Conservation (phyloP, 2,888 invertebrate species). For the Drosophila quasianomalipes region DNA sequence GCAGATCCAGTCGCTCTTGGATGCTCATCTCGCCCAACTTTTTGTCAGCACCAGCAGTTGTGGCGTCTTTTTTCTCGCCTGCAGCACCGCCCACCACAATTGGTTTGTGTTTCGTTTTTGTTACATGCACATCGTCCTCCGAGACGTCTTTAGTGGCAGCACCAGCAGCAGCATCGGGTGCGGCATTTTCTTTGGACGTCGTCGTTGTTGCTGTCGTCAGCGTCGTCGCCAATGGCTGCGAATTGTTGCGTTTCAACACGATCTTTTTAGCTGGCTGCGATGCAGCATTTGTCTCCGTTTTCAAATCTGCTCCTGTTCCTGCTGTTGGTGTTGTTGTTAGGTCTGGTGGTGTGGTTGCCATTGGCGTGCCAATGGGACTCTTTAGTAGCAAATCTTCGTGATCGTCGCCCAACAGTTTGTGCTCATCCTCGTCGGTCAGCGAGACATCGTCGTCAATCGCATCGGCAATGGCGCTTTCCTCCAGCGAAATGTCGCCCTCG, state of each 20-base stretch:
- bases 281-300: conserved; percentile 22
- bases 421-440: conserved; percentile 86
- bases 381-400: conserved; percentile 80
- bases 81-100: conserved; percentile 72
- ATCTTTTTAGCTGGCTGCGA: conserved; percentile 75
- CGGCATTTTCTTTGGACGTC: conserved; percentile 78
- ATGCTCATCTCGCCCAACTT: conserved; percentile 87
- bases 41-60: conserved; percentile 79
- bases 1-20: conserved; percentile 90
- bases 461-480: conserved; percentile 86
- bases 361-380: conserved; percentile 79
- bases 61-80: conserved; percentile 49
- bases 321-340: background rate
- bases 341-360: conserved; percentile 48
- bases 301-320: conserved; percentile 14
- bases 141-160: conserved; percentile 4
- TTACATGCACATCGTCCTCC: conserved; percentile 86
- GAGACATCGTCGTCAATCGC: conserved; percentile 86
- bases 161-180: conserved; percentile 80
- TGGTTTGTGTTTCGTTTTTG: conserved; percentile 73
- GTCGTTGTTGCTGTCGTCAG: conserved; percentile 32
- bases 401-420: conserved; percentile 81
- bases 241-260: conserved; percentile 81
- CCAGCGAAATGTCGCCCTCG: conserved; percentile 84
- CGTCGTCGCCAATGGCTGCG: conserved; percentile 45